phyloP scores from a whole-genome alignment of 2,113 vertebrate genomes.

The Alligator mississippiensis region DNA sequence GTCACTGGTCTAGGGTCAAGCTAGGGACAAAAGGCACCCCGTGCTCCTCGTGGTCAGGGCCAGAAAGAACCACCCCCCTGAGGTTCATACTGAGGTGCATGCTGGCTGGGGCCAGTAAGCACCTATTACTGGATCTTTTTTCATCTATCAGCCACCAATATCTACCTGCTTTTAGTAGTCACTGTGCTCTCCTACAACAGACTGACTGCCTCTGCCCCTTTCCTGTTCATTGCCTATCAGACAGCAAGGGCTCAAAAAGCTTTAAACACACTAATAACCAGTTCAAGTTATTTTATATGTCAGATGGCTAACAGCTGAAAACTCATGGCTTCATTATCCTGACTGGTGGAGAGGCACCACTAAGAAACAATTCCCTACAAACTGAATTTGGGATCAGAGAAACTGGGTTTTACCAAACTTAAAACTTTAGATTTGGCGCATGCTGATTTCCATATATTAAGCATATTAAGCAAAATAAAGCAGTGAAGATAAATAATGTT shows the following conservation, averaged over 20 bases:
- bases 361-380: neutral
- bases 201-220: too few species aligned
- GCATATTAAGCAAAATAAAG: slow-evolving; percentile 35
- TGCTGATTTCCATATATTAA: neutral
- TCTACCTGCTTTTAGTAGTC: too few species aligned
- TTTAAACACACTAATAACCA: neutral
- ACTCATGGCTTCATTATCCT: neutral
- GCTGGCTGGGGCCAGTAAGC: too few species aligned
- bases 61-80: too few species aligned
- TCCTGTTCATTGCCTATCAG: neutral
- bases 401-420: neutral
- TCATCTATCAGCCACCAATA: too few species aligned
- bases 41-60: too few species aligned
- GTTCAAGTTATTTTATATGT: neutral
- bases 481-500: slow-evolving; percentile 33
- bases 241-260: neutral
- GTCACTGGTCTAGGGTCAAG: too few species aligned
- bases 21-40: too few species aligned
- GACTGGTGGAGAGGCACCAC: neutral
- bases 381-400: neutral
- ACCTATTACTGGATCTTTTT: too few species aligned
- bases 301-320: neutral
- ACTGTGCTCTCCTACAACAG: too few species aligned
- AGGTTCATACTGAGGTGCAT: too few species aligned
- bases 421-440: neutral